Evolutionary conservation across 2,113 vertebrate genomes (phyloP).

Genomic region (Xyliphius kryptos): DNA sequence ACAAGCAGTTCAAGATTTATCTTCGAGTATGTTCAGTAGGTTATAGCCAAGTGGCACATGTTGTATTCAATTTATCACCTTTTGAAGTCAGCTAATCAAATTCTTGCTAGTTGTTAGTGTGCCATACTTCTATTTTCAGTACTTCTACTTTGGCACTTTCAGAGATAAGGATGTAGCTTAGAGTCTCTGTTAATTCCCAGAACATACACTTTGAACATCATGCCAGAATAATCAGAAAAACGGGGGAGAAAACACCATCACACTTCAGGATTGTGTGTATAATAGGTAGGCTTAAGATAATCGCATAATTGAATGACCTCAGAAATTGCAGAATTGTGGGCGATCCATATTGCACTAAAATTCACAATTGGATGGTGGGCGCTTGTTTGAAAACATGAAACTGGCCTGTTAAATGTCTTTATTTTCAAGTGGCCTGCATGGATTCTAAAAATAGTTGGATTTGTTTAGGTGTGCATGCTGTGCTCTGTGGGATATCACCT

Average conservation of each 20-base stretch:
- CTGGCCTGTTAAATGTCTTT: too few relatives aligned
- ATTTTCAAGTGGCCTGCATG: too few relatives aligned
- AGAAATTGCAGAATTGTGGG: too few relatives aligned
- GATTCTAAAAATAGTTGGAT: too few relatives aligned
- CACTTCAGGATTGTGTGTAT: neutral
- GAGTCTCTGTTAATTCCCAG: slow-evolving; percentile 24
- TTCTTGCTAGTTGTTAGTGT: slow-evolving; percentile 10
- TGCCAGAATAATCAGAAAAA: slow-evolving; percentile 14
- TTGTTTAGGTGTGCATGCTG: slow-evolving; percentile 86
- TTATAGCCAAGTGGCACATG: too few relatives aligned
- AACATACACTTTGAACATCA: slow-evolving; percentile 17
- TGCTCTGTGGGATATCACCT: slow-evolving; percentile 95
- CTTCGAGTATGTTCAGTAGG: too few relatives aligned
- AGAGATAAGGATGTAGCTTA: slow-evolving; percentile 29
- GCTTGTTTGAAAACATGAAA: slow-evolving; percentile 26
- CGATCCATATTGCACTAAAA: slow-evolving; percentile 1
- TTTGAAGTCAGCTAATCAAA: too few relatives aligned
- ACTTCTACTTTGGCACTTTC: too few relatives aligned
- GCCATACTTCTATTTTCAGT: slow-evolving; percentile 18
- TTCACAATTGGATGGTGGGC: slow-evolving; percentile 21
- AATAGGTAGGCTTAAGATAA: slow-evolving; percentile 14
- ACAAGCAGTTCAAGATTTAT: too few relatives aligned
- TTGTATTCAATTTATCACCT: too few relatives aligned
- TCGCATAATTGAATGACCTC: slow-evolving; percentile 1
- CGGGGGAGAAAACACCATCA: neutral